Evolutionary conservation across 2,113 vertebrate genomes (phyloP).

Genomic region (Otolemur garnettii): DNA sequence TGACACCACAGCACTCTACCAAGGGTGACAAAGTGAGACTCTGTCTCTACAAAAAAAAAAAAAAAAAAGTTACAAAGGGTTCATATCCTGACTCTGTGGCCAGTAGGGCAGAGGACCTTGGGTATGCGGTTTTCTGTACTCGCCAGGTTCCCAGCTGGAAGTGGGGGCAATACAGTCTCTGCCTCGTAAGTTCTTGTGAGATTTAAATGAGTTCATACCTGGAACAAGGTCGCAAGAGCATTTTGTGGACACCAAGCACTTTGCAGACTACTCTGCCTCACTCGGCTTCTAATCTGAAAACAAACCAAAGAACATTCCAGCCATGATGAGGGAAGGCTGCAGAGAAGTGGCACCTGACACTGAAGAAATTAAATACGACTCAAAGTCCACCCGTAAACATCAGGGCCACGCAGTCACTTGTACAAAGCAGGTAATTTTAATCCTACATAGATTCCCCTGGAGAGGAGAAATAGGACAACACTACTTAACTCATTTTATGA

Average conservation of each 20-base stretch:
- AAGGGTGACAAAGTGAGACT: too few relatives aligned
- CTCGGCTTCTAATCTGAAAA: background rate
- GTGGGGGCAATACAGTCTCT: background rate
- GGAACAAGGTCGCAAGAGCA: background rate
- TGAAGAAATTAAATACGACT: background rate
- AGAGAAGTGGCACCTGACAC: background rate
- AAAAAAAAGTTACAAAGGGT: background rate
- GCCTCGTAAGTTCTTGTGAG: accelerated
- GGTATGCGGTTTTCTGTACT: background rate
- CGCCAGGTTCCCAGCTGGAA: background rate
- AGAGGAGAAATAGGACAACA: background rate
- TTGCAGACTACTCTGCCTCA: background rate
- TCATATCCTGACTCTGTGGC: background rate
- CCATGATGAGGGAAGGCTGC: background rate
- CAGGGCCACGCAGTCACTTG: background rate
- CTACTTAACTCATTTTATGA: too few relatives aligned
- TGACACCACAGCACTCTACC: too few relatives aligned
- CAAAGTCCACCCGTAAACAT: background rate
- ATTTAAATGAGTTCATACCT: accelerated
- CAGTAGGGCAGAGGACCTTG: background rate
- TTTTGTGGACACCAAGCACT: background rate
- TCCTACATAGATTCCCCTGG: accelerated
- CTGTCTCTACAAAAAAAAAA: too few relatives aligned
- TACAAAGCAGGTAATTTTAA: too few relatives aligned
- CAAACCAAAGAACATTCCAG: background rate